Evolutionary conservation across 2,113 vertebrate species (phyloP).

Genomic region (Nyctereutes procyonoides): DNA sequence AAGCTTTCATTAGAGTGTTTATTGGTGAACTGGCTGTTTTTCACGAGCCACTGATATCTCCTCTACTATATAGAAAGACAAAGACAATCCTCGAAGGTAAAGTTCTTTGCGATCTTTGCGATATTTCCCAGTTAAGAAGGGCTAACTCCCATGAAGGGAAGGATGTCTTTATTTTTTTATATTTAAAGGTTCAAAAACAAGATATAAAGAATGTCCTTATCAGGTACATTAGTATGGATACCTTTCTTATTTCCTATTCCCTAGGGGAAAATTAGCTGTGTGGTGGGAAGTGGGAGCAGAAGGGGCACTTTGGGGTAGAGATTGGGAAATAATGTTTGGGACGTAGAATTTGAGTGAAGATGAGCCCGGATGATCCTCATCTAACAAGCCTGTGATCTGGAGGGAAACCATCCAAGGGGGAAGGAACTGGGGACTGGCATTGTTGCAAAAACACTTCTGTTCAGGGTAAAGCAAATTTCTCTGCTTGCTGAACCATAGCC

Average conservation of each 20-base stretch:
- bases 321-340: background rate
- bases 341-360: background rate
- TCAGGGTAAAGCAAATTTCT: background rate
- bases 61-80: background rate
- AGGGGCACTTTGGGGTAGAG: background rate
- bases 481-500: background rate
- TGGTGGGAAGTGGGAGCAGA: background rate
- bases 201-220: background rate
- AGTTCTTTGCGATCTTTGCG: background rate
- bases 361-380: background rate
- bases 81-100: background rate
- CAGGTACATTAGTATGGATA: background rate
- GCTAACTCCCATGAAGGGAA: background rate
- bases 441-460: background rate
- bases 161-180: background rate
- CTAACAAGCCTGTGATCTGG: background rate
- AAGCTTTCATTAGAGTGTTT: background rate
- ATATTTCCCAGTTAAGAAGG: background rate
- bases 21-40: background rate
- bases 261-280: background rate
- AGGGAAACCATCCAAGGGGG: background rate
- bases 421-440: background rate
- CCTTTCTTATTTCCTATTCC: slow-evolving; percentile 1
- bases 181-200: background rate
- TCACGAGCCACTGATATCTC: background rate